Conservation (phyloP, 2,888 invertebrate species). For the Ormyrus nitidulus region DNA sequence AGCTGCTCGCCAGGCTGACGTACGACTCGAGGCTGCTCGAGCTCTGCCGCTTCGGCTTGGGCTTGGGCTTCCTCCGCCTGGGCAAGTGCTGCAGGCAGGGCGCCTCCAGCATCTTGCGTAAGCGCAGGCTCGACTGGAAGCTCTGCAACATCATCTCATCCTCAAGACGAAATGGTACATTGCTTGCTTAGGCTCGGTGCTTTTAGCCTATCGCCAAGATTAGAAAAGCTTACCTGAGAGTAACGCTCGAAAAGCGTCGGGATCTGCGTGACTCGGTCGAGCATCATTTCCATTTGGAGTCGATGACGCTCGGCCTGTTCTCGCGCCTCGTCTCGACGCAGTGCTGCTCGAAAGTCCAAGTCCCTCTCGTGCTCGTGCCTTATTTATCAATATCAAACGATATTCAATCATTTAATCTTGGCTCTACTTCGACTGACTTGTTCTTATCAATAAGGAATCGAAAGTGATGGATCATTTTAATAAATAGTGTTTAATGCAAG, state of each 20-base stretch:
- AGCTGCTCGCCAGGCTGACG: conserved; percentile 63
- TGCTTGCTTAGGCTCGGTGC: too few species aligned
- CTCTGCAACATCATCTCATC: conserved; percentile 61
- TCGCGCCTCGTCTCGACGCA: conserved; percentile 82
- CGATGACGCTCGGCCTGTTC: conserved; percentile 82
- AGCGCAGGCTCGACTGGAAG: conserved; percentile 59
- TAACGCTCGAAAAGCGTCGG: conserved; percentile 84
- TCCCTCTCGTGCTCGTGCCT: conserved; percentile 80
- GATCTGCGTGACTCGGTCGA: conserved; percentile 82
- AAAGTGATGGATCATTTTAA: not conserved
- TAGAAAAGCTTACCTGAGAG: conserved; percentile 77
- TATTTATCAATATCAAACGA: conserved; percentile 19
- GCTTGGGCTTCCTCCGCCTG: conserved; percentile 58
- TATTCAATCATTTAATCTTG: too few species aligned
- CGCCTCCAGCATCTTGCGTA: conserved; percentile 57
- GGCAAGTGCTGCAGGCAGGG: not conserved
- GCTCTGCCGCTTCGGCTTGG: conserved; percentile 32
- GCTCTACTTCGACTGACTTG: too few species aligned
- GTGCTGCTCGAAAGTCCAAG: conserved; percentile 81
- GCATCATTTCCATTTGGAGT: conserved; percentile 85
- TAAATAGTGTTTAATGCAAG: conserved; percentile 10
- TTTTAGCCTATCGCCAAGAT: too few species aligned
- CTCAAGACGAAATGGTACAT: conserved; percentile 33
- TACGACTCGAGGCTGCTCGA: conserved; percentile 68
- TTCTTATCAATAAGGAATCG: too few species aligned